These are phyloP conservation scores for Amazona finschi DNA, from an alignment of 2,797 vertebrate species.

Conservation along the genomic window DNA sequence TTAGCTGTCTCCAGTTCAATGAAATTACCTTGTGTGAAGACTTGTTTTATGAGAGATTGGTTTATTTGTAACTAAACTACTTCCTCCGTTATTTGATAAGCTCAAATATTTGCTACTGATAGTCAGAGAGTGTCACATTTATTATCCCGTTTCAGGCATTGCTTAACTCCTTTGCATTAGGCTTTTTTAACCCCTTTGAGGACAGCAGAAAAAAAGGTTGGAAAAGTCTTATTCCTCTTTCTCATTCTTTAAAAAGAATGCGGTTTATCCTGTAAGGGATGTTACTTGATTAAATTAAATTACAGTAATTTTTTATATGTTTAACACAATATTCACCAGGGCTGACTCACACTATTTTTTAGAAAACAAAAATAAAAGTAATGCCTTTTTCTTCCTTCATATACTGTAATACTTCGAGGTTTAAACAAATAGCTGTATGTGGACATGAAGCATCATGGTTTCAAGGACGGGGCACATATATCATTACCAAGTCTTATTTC, in stretches of 20 bases:
- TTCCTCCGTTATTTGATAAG: conserved; percentile 85
- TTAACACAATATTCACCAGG: background rate
- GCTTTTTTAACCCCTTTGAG: conserved; percentile 71
- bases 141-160: conserved; percentile 76
- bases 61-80: conserved; percentile 86
- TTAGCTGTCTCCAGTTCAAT: conserved; percentile 79
- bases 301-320: background rate
- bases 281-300: background rate
- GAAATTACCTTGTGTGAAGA: conserved; percentile 78
- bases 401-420: background rate
- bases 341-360: background rate
- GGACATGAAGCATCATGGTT: background rate
- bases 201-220: background rate
- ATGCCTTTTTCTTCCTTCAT: background rate
- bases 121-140: conserved; percentile 82
- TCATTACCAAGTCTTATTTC: background rate
- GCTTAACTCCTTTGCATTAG: conserved; percentile 65
- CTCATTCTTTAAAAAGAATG: background rate
- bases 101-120: conserved; percentile 86
- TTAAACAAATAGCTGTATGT: background rate
- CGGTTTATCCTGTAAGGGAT: background rate
- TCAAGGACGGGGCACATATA: background rate
- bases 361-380: background rate
- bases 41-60: conserved; percentile 83
- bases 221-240: background rate